phyloP scores from a whole-genome alignment of 2,797 vertebrate species.

The Scyliorhinus canicula region DNA sequence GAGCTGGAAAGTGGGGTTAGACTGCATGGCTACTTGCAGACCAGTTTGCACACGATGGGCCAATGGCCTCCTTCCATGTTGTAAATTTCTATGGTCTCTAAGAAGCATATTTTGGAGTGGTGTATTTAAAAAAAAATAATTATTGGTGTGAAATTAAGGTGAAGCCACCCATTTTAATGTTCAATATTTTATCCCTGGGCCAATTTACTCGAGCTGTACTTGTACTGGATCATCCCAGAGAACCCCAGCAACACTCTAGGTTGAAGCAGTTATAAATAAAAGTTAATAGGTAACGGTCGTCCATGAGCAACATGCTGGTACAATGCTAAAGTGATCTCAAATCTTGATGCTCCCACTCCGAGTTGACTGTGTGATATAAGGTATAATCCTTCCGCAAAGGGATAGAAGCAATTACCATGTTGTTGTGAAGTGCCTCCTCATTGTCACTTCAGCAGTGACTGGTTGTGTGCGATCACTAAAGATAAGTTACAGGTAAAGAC shows the following conservation, averaged over 20 bases:
- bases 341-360: background rate
- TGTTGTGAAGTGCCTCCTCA: background rate
- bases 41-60: too few relatives aligned
- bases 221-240: background rate
- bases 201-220: background rate
- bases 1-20: too few relatives aligned
- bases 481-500: background rate
- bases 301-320: background rate
- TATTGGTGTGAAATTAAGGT: background rate
- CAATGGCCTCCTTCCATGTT: too few relatives aligned
- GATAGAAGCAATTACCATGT: background rate
- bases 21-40: too few relatives aligned
- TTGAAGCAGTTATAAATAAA: background rate
- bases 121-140: background rate
- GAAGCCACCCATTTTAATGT: background rate
- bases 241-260: background rate
- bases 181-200: background rate
- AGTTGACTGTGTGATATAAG: too few relatives aligned
- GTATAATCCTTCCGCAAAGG: too few relatives aligned
- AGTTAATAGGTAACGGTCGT: background rate
- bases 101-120: background rate
- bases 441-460: background rate
- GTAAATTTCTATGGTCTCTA: too few relatives aligned
- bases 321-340: background rate
- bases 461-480: background rate